Evolutionary conservation across 2,888 invertebrate genomes (phyloP), one percentile per base, ranked within the genome.

Genomic region (Epinotia brunnichana): DNA sequence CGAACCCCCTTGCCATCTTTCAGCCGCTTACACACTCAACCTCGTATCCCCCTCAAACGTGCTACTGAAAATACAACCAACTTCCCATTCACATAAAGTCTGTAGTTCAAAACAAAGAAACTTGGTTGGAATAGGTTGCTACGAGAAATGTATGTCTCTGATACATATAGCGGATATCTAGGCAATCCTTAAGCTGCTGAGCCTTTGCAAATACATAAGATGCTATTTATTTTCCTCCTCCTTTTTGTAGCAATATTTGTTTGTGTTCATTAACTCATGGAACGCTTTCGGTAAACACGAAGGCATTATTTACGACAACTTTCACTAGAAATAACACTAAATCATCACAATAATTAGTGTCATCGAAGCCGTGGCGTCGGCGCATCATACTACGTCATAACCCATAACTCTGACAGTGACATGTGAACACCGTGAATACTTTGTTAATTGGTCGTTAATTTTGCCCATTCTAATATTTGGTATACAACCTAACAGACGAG

Each of bases 181-280:
- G 59, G 63, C 35, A 35, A 66, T 64, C 70, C 66, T 19, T 57
- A 39, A 67, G 66, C 59, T 59, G 66, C 59, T 59, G 60, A 66
- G 60, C 66, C 71, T 71, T 71, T 71, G 60, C 44, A 71, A 66
- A 71, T 66, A n/a, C n/a, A n/a, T n/a, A 64, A 41, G 39, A 29
- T 19, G 56, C 70, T 57, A 51, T 53, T 70, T 70, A 59, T 59
- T 51, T 44, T 64, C 35, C 41, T 66, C 21, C 54, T 66, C 35
- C 11, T 24, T 66, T 56, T 66, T 54, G 21, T 56, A 39, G 10
- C 17, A 53, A 3, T 64, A 13, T 57, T 57, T 57, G 39, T 64
- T 64, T 53, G 54, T 64, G 39, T 64, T 54, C 10, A 53, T 66
- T 54, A n/a, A 39, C 19, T 54, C 39, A 56, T 21, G 10, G 10